Conservation (phyloP, 2,888 invertebrate genomes). For the Aleiodes leptofemur region DNA sequence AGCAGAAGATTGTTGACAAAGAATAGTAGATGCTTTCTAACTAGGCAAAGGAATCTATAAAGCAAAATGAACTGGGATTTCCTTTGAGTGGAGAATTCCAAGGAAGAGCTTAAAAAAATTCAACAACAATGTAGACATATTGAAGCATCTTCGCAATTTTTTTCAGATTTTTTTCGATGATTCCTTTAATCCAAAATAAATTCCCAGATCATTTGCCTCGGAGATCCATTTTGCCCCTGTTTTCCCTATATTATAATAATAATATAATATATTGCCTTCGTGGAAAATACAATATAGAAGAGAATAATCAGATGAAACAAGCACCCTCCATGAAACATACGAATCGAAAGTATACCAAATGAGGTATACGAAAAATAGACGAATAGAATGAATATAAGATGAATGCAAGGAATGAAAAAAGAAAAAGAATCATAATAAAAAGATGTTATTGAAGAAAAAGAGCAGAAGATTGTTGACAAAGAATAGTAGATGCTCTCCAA, state of each 20-base stretch:
- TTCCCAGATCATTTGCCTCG: no score
- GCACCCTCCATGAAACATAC: not conserved
- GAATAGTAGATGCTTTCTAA: slow-evolving; percentile 26
- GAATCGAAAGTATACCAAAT: slow-evolving; percentile 38
- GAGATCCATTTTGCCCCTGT: no score
- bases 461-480: slow-evolving; percentile 17
- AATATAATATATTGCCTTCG: no score
- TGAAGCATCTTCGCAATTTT: no score
- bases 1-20: slow-evolving; percentile 16
- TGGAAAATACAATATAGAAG: no score
- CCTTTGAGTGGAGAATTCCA: no score
- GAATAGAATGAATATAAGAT: slow-evolving; percentile 24
- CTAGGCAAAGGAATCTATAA: slow-evolving; percentile 53
- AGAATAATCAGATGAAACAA: slow-evolving; percentile 59
- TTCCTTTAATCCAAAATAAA: no score
- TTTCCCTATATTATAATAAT: not conserved
- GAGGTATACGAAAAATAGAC: not conserved
- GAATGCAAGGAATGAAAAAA: not conserved
- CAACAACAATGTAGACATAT: no score
- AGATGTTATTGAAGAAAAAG: slow-evolving; percentile 16
- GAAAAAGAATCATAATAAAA: slow-evolving; percentile 3
- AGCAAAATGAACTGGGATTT: no score
- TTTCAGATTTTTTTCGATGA: no score
- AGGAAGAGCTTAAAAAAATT: no score
- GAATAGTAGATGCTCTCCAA: slow-evolving; percentile 25